phyloP scores from a whole-genome alignment of 2,797 vertebrate genomes.

The Lepidocolaptes lacrymiger region DNA sequence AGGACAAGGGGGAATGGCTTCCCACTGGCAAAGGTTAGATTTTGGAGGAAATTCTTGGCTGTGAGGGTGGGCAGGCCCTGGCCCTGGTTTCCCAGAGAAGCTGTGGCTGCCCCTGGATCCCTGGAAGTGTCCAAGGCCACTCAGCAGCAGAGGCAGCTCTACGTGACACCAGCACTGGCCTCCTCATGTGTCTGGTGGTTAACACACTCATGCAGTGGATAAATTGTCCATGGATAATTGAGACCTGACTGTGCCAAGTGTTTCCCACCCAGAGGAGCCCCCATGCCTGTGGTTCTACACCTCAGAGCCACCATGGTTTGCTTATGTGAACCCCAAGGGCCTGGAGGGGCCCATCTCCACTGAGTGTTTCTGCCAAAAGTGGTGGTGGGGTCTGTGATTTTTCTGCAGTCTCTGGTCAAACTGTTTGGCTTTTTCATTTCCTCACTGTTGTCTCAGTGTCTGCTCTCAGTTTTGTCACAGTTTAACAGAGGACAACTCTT shows the following conservation, averaged over 20 bases:
- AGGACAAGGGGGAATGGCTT: not conserved
- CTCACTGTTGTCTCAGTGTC: not conserved
- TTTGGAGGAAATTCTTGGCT: not conserved
- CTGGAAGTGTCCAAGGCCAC: not conserved
- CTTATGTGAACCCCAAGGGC: not conserved
- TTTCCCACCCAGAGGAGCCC: not conserved
- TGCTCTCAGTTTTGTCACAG: not conserved
- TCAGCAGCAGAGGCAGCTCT: not conserved
- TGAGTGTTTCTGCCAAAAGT: not conserved
- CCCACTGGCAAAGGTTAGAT: not conserved
- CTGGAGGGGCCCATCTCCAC: not conserved
- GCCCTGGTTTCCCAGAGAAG: not conserved
- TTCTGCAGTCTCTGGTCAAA: not conserved
- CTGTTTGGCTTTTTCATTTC: not conserved
- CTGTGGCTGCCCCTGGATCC: not conserved
- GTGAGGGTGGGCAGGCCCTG: not conserved
- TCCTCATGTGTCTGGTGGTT: not conserved
- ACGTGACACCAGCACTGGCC: fast-evolving
- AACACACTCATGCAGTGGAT: not conserved
- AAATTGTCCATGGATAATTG: not conserved
- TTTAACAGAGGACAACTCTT: not conserved
- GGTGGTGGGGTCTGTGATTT: not conserved
- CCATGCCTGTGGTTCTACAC: fast-evolving
- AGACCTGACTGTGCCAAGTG: not conserved
- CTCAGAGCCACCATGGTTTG: not conserved